phyloP scores from a whole-genome alignment of 2,797 vertebrate species.

The Mus spretus region DNA sequence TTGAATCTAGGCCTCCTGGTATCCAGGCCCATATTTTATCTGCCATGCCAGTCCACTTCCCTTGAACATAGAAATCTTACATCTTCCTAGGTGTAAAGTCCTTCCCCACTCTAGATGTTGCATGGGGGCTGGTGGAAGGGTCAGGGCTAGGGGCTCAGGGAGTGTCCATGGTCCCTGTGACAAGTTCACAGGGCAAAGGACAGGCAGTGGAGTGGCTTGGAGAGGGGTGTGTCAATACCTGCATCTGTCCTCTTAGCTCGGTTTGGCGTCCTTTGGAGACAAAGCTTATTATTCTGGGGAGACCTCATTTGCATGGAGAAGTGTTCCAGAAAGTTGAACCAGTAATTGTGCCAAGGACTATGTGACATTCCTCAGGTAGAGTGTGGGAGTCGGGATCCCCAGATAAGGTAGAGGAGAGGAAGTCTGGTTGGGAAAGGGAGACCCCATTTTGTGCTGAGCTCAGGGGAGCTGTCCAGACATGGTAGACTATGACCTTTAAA shows the following conservation, averaged over 20 bases:
- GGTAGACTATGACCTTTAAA: background rate
- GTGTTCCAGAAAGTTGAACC: background rate
- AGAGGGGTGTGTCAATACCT: background rate
- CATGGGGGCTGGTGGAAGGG: background rate
- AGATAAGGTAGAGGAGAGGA: background rate
- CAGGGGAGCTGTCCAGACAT: background rate
- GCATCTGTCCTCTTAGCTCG: background rate
- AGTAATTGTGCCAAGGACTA: background rate
- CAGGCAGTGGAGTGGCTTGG: background rate
- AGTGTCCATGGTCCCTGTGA: background rate
- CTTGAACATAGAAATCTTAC: background rate
- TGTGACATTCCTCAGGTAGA: background rate
- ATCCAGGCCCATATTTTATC: background rate
- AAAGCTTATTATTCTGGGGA: background rate
- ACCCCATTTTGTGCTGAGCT: background rate
- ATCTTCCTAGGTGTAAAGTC: conserved; percentile 31
- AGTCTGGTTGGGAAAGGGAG: background rate
- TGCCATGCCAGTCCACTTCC: background rate
- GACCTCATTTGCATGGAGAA: background rate
- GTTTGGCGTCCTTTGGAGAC: background rate
- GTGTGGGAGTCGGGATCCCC: background rate
- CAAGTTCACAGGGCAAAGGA: background rate
- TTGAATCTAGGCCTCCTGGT: conserved; percentile 11
- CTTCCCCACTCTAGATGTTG: background rate
- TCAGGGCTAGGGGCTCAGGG: rapidly evolving